Evolutionary conservation across 1,140 invertebrate species (phyloP).

Genomic region (Eufriesea mexicana): DNA sequence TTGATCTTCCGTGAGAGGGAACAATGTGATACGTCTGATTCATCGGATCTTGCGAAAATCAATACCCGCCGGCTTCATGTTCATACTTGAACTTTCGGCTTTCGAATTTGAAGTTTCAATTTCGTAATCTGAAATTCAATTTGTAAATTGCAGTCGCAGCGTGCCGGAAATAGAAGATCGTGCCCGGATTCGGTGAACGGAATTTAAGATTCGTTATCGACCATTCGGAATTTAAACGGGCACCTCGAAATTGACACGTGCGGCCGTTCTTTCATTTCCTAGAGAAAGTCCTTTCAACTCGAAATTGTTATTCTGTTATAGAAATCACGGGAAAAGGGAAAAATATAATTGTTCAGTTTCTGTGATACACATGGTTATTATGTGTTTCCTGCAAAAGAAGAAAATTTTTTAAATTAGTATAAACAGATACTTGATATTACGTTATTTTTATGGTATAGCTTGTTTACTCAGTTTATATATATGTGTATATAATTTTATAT

Average conservation of each 20-base stretch:
- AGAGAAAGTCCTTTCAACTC: too few relatives aligned
- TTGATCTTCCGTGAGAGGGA: background rate
- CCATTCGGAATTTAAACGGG: background rate
- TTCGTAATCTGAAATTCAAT: background rate
- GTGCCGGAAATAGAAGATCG: background rate
- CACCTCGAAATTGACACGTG: background rate
- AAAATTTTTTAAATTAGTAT: too few relatives aligned
- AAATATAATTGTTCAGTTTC: too few relatives aligned
- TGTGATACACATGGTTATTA: too few relatives aligned
- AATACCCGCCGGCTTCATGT: background rate
- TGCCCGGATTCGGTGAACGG: background rate
- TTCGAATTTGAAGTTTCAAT: constrained; percentile 9
- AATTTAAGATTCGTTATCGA: constrained; percentile 3
- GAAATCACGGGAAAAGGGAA: too few relatives aligned
- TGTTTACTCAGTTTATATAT: too few relatives aligned
- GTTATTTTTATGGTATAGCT: too few relatives aligned
- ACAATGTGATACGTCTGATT: background rate
- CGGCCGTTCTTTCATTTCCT: background rate
- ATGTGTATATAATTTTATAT: too few relatives aligned
- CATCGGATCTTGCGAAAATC: background rate
- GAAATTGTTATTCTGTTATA: too few relatives aligned
- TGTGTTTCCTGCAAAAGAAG: too few relatives aligned
- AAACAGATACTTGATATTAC: too few relatives aligned
- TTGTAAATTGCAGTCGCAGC: background rate
- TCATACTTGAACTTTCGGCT: background rate